Evolutionary conservation across 2,113 vertebrate genomes (phyloP).

Genomic region (Brachypodius melanocephalos): DNA sequence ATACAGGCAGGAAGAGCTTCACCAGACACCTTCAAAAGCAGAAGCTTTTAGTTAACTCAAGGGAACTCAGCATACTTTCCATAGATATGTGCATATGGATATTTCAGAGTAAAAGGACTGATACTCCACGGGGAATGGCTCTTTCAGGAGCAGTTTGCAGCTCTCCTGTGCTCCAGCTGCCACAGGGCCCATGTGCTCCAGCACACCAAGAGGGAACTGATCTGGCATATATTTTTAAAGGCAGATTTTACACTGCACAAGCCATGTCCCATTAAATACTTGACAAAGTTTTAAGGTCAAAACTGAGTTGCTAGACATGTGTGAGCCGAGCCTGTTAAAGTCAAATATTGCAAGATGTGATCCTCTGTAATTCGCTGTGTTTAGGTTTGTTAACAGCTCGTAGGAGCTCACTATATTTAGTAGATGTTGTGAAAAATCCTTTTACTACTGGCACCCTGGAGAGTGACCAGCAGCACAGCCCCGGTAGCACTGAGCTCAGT

Average conservation of each 20-base stretch:
- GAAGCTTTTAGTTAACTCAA: neutral
- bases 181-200: neutral
- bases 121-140: fast-evolving
- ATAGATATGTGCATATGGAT: fast-evolving
- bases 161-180: neutral
- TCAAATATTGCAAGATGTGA: neutral
- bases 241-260: neutral
- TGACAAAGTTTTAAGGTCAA: neutral
- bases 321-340: neutral
- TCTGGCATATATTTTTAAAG: neutral
- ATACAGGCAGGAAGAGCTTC: neutral
- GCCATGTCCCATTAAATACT: neutral
- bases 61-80: neutral
- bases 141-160: neutral
- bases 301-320: neutral
- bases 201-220: neutral
- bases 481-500: neutral
- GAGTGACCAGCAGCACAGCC: neutral
- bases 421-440: neutral
- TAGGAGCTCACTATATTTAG: neutral
- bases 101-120: neutral
- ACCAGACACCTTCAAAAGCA: neutral
- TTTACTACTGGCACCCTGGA: neutral
- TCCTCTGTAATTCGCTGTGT: neutral
- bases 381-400: neutral